phyloP scores from a whole-genome alignment of 2,113 vertebrate genomes.

The Catharus minimus region DNA sequence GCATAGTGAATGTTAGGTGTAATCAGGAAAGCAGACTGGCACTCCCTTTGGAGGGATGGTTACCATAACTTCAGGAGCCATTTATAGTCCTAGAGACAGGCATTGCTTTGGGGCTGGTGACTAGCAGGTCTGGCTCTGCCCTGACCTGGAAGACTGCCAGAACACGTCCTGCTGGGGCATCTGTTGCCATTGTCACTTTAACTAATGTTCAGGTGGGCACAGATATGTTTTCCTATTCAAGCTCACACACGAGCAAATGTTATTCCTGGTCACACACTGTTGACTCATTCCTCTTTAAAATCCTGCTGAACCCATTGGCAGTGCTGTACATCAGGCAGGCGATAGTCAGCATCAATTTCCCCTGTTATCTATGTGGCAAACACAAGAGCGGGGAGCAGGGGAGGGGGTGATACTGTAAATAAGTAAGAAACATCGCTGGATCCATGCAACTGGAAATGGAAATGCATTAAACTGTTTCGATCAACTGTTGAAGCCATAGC shows the following conservation, averaged over 20 bases:
- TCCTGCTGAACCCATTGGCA: slow-evolving; percentile 33
- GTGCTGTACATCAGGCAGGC: slow-evolving; percentile 10
- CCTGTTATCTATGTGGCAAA: slow-evolving; percentile 30
- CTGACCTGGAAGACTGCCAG: background rate
- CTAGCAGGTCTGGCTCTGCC: background rate
- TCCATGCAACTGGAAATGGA: slow-evolving; percentile 48
- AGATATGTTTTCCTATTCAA: slow-evolving; percentile 6
- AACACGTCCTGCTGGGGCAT: background rate
- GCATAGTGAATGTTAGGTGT: background rate
- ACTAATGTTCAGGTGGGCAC: slow-evolving; percentile 1
- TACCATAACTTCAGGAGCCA: background rate
- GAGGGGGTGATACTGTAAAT: slow-evolving; percentile 36
- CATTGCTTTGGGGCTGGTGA: background rate
- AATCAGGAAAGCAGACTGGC: background rate
- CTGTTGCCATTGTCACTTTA: slow-evolving; percentile 39
- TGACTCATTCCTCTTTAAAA: slow-evolving; percentile 52
- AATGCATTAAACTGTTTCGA: slow-evolving; percentile 54
- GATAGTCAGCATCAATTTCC: slow-evolving; percentile 53
- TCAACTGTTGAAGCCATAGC: slow-evolving; percentile 28
- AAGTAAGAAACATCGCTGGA: slow-evolving; percentile 42
- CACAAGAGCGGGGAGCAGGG: background rate
- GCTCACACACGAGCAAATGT: background rate
- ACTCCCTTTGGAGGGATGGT: background rate
- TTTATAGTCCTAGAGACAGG: background rate
- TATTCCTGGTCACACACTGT: slow-evolving; percentile 42